Evolutionary conservation across 2,797 vertebrate species (phyloP).

Genomic region (Pseudomugil gertrudae): DNA sequence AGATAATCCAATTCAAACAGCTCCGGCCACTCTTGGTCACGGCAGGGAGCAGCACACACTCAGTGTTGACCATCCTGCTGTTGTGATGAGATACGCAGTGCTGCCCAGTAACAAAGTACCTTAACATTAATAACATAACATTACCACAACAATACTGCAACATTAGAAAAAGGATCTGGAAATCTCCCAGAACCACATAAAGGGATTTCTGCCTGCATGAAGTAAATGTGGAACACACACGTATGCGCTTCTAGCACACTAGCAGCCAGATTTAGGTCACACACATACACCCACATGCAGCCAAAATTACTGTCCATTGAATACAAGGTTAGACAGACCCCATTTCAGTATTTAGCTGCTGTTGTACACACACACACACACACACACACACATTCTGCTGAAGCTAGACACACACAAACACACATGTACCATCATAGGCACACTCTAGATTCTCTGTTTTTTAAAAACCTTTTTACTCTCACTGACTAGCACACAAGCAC

Average conservation of each 20-base stretch:
- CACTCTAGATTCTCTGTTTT: conserved; percentile 26
- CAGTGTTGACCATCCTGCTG: conserved; percentile 40
- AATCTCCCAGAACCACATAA: conserved; percentile 57
- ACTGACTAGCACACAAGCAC: conserved; percentile 14
- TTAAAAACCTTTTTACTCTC: conserved; percentile 31
- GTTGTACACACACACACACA: too few species aligned
- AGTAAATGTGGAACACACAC: conserved; percentile 44
- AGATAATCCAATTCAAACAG: conserved; percentile 77
- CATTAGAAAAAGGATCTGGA: conserved; percentile 58
- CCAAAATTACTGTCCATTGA: conserved; percentile 44
- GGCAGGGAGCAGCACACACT: conserved; percentile 40
- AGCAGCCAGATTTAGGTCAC: conserved; percentile 67
- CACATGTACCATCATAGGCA: conserved; percentile 3
- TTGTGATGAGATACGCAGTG: conserved; percentile 48
- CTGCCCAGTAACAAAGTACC: conserved; percentile 43
- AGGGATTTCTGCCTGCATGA: conserved; percentile 54
- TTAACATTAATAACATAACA: conserved; percentile 42
- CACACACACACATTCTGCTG: conserved; percentile 2
- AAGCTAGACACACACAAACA: conserved; percentile 9
- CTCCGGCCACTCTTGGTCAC: conserved; percentile 62
- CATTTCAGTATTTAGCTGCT: conserved; percentile 51
- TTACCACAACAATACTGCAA: conserved; percentile 60
- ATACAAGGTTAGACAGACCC: conserved; percentile 51
- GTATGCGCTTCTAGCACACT: conserved; percentile 12
- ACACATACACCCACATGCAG: conserved; percentile 16